Evolutionary conservation across 1,140 invertebrate genomes (phyloP), one percentile per base, ranked within the genome.

Genomic region (Cylas formicarius): DNA sequence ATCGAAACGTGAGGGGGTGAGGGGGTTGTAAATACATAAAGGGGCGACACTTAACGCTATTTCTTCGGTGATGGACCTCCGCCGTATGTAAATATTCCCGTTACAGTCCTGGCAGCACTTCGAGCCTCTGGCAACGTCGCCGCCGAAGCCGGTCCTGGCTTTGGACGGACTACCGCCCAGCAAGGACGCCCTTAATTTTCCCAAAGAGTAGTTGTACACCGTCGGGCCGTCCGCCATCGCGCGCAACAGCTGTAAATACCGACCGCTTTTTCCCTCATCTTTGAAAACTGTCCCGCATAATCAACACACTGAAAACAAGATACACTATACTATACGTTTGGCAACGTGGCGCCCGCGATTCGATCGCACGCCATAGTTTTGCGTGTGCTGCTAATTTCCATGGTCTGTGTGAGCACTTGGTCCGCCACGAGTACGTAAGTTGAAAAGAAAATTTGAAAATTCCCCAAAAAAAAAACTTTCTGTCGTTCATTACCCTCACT

Each of bases 51-150:
- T 33, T 16, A n/a, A 28, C 2, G 27, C 16, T 3, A 11, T 28
- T 28, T 28, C 31, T 24, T 4, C 1, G 38, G 45, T 42, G 45
- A 24, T 28, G 45, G 41, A 40, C n/a, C 23, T 14, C 40, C 35
- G 38, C 32, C 8, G 40, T 39, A 38, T 11, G 27, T 17, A 10
- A 27, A 11, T 9, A 5, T 13, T 19, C 29, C 21, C 20, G 9
- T 53, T 53, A 47, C 21, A 53, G 52, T 20, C 41, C 18, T 42
- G 52, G 47, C 47, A 53, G 35, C 40, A 47, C 17, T 53, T 53
- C 28, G 8, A 14, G 22, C 47, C 34, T 10, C 32, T 33, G 11
- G 52, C 50, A 14, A 53, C 52, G 3, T 39, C 47, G 22, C 52
- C 52, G 8, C 52, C 52, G n/a, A 53, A 53, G 37, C 22, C 52